These are phyloP conservation scores for Drosophila kuntzei DNA, from an alignment of 2,888 invertebrate species.

Conservation along the genomic window DNA sequence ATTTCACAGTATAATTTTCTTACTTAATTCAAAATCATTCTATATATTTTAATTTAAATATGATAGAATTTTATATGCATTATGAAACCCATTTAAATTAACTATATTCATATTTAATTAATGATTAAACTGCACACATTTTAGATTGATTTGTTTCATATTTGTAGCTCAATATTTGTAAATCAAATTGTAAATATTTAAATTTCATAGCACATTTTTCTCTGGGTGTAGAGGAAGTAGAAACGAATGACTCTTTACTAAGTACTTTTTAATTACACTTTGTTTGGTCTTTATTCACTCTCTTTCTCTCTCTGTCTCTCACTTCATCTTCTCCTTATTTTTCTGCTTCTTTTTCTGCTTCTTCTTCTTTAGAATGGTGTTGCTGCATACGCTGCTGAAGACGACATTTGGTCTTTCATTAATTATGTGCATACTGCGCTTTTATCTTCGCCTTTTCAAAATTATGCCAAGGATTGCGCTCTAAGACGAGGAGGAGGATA, in stretches of 20 bases:
- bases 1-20: too few species aligned
- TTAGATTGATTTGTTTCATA: background rate
- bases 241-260: slow-evolving; percentile 50
- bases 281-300: slow-evolving; percentile 50
- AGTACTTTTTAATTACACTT: slow-evolving; percentile 83
- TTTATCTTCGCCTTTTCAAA: slow-evolving; percentile 82
- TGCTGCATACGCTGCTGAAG: slow-evolving; percentile 84
- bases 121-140: background rate
- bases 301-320: slow-evolving; percentile 27
- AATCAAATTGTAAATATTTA: background rate
- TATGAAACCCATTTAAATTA: background rate
- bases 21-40: too few species aligned
- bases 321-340: slow-evolving; percentile 19
- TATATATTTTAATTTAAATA: too few species aligned
- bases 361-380: slow-evolving; percentile 69
- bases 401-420: slow-evolving; percentile 83
- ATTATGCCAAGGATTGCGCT: slow-evolving; percentile 78
- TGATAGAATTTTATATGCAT: too few species aligned
- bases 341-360: background rate
- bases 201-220: background rate
- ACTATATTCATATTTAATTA: background rate
- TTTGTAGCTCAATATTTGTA: background rate
- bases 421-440: slow-evolving; percentile 82
- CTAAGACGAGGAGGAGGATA: slow-evolving; percentile 47
- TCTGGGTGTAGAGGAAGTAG: slow-evolving; percentile 6